These are phyloP conservation scores for Boloria euphrosyne DNA, from an alignment of 2,888 invertebrate genomes.

Conservation along the genomic window DNA sequence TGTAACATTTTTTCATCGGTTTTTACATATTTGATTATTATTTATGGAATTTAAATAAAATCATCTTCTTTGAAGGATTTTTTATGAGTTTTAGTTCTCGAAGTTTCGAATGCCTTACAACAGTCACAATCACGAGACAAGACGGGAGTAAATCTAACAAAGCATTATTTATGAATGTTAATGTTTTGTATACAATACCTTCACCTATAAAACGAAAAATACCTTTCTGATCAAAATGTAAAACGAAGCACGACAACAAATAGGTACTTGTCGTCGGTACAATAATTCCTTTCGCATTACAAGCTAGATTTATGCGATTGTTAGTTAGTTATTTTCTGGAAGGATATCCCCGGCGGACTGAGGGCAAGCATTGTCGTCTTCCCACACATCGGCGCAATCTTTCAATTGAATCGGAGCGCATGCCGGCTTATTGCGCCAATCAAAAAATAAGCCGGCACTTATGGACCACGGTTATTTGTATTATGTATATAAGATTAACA, in stretches of 20 bases:
- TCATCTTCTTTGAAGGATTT: no score
- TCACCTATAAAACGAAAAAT: no score
- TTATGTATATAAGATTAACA: constrained; percentile 32
- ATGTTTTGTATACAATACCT: no score
- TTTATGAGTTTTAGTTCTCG: no score
- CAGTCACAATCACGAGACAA: no score
- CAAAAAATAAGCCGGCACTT: constrained; percentile 71
- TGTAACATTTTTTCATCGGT: no score
- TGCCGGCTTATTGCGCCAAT: constrained; percentile 76
- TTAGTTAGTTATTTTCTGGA: constrained; percentile 71
- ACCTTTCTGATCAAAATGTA: constrained; percentile 11
- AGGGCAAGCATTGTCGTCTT: constrained; percentile 73
- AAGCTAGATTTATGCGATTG: constrained; percentile 50
- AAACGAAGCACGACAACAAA: constrained; percentile 4
- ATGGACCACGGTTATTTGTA: constrained; percentile 41
- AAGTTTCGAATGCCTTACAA: no score
- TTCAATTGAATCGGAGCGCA: constrained; percentile 75
- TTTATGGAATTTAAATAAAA: no score
- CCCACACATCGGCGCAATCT: constrained; percentile 76
- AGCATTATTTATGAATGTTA: no score
- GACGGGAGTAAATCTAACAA: no score
- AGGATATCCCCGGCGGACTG: constrained; percentile 75
- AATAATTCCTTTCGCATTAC: constrained; percentile 19
- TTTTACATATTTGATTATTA: no score
- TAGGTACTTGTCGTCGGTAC: neutral